Evolutionary conservation across 2,797 vertebrate genomes (phyloP), one percentile per base, ranked within the genome.

Genomic region (Gymnoscopelus microlampas): DNA sequence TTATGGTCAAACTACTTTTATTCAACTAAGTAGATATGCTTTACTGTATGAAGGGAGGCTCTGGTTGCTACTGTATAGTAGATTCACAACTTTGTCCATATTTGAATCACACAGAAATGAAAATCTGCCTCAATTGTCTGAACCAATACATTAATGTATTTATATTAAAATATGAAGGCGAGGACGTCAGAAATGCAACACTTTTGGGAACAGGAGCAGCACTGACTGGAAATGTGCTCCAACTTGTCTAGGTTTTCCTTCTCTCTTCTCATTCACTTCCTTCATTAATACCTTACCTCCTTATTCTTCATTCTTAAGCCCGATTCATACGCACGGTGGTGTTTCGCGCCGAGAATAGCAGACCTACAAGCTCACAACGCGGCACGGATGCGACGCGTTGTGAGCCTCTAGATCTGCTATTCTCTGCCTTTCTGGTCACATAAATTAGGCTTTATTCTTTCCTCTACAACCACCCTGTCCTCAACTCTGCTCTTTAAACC

Each of bases 181-280:
- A 82, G 69, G 12, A 80, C 49, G 77, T 78, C 44, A 76, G 72
- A 81, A 80, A 74, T 88, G 86, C 86, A 90, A 87, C 84, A 86
- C 85, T 85, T 83, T 62, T 70, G 81, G 73, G 49, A 67, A 71
- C 39, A 68, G 60, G 68, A 82, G 80, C 44, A 82, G 68, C 84
- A 83, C 73, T 60, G 60, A 80, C 74, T 79, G 82, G 76, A 91
- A 88, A 74, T 87, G 76, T 80, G 51, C 48, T 81, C 8, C 53
- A 23, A 35, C 48, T 15, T 47, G 26, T 60, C 49, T 44, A 13
- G 12, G 35, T 6, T 39, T 55, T 60, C 50, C 11, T 65, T 48
- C 60, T 60, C 66, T 35, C 29, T 47, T 48, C 57, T 61, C 35
- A 23, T 19, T 9, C 23, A 54, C 54, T 10, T 13, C 12, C 19